A percentile compares a stretch with the other conserved stretches of the same genome.
Evolutionary conservation across 2,888 invertebrate genomes (phyloP).

Genomic region (Xestia sexstrigata): DNA sequence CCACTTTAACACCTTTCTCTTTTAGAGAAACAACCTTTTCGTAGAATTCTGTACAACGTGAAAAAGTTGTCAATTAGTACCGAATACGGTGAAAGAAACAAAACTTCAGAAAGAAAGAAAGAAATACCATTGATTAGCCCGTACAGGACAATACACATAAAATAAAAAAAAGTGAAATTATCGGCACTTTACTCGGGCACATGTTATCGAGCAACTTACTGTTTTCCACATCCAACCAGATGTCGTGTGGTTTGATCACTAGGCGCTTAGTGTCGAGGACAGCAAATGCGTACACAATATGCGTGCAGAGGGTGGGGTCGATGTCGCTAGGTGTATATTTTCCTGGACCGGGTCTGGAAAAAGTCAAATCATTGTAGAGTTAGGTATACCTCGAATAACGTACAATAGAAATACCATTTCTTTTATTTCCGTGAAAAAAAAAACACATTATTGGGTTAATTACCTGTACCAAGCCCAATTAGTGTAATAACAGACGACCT

Average conservation of each 20-base stretch:
- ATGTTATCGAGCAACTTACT: constrained; percentile 87
- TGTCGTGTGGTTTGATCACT: constrained; percentile 96
- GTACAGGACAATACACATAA: no score
- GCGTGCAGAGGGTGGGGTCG: constrained; percentile 96
- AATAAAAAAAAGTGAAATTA: no score
- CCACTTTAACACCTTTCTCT: constrained; percentile 94
- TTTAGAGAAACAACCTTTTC: constrained; percentile 95
- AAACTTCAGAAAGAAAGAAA: no score
- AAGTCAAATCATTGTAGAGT: constrained; percentile 8
- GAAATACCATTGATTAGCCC: no score
- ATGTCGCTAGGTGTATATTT: constrained; percentile 96
- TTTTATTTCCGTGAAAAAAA: not conserved
- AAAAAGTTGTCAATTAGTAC: not conserved
- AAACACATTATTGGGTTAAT: not conserved
- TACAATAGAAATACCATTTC: not conserved
- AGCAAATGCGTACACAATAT: constrained; percentile 98
- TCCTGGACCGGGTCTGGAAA: constrained; percentile 93
- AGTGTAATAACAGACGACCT: constrained; percentile 97
- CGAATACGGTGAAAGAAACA: not conserved
- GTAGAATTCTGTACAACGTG: constrained; percentile 93
- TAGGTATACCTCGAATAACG: not conserved
- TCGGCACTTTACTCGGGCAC: no score
- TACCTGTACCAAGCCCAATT: constrained; percentile 98
- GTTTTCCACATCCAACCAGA: constrained; percentile 97
- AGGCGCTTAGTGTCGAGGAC: constrained; percentile 94